phyloP scores from a whole-genome alignment of 2,113 vertebrate genomes.

The Dicaeum eximium region DNA sequence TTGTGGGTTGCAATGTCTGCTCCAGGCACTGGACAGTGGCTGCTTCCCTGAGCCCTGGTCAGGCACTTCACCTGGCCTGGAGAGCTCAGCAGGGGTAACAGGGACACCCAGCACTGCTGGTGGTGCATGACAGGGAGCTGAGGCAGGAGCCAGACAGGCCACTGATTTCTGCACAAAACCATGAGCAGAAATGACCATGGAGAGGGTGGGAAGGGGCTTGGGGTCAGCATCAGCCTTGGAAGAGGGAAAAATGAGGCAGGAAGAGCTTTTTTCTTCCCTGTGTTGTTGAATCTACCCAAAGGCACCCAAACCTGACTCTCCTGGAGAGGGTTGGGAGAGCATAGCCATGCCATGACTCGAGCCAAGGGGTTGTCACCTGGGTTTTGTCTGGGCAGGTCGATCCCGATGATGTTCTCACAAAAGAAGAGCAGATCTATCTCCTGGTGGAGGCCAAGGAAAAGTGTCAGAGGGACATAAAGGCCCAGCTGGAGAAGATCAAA shows the following conservation, averaged over 20 bases:
- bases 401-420: slow-evolving; percentile 86
- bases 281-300: neutral
- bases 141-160: neutral
- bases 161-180: neutral
- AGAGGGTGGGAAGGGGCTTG: neutral
- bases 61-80: neutral
- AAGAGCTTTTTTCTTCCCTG: neutral
- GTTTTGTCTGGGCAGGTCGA: slow-evolving; percentile 74
- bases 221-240: neutral
- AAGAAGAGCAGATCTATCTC: slow-evolving; percentile 89
- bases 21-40: fast-evolving
- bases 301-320: too few relatives aligned
- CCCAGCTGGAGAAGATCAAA: slow-evolving; percentile 70
- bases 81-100: neutral
- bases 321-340: neutral
- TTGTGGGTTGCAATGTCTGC: neutral
- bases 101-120: neutral
- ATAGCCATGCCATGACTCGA: fast-evolving
- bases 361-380: neutral
- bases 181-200: neutral
- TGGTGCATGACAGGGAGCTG: neutral
- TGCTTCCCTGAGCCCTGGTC: fast-evolving
- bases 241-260: neutral
- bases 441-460: slow-evolving; percentile 80
- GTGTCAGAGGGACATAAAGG: slow-evolving; percentile 77